These are phyloP conservation scores for Nomada fucata DNA, from an alignment of 2,888 invertebrate species.

Conservation along the genomic window DNA sequence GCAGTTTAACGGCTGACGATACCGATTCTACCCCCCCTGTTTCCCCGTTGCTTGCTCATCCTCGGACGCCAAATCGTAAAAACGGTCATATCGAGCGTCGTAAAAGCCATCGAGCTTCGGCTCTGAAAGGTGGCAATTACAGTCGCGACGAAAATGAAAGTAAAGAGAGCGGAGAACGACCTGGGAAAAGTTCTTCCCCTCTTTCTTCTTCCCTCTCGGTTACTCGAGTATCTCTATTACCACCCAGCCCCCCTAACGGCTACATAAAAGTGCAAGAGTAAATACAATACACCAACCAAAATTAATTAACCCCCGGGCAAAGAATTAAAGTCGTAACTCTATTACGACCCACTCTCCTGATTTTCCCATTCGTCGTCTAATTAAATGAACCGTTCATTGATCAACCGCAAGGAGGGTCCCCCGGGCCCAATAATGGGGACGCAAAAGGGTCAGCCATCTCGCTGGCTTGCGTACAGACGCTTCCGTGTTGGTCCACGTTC, in stretches of 20 bases:
- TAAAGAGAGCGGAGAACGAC: slow-evolving; percentile 16
- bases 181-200: slow-evolving; percentile 19
- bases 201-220: slow-evolving; percentile 30
- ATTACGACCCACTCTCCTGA: no score
- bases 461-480: background rate
- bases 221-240: slow-evolving; percentile 6
- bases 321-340: no score
- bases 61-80: slow-evolving; percentile 71
- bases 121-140: slow-evolving; percentile 71
- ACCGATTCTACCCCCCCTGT: slow-evolving; percentile 60
- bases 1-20: slow-evolving; percentile 72
- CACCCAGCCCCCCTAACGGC: background rate
- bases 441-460: background rate
- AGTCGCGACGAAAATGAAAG: slow-evolving; percentile 61
- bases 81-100: slow-evolving; percentile 70
- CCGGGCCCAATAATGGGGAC: no score
- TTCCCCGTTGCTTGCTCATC: slow-evolving; percentile 40
- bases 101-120: slow-evolving; percentile 70
- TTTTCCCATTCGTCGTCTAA: no score
- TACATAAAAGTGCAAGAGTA: background rate
- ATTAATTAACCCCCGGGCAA: no score
- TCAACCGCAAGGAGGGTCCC: no score
- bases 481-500: slow-evolving; percentile 1
- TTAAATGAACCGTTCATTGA: no score
- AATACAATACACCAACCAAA: background rate